Percentiles rank a stretch among this genome's conserved stretches.
phyloP scores from a whole-genome alignment of 2,888 invertebrate species.

The Copidosoma aretas region DNA sequence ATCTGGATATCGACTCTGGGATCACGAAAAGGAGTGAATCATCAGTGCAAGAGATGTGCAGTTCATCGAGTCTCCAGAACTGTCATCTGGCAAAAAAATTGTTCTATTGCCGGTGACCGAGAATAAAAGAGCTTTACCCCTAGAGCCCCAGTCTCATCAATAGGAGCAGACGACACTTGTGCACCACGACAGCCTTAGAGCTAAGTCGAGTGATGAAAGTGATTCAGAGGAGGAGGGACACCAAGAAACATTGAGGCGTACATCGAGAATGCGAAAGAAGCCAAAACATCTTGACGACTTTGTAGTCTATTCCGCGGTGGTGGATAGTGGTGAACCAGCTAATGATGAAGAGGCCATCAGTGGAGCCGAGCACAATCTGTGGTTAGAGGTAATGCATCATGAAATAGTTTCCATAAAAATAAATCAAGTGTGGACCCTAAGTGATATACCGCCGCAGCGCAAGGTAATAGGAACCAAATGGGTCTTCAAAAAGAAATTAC shows the following conservation, averaged over 20 bases:
- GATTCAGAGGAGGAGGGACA: neutral
- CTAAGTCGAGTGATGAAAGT: neutral
- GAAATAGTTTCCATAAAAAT: neutral
- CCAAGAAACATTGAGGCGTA: too few species aligned
- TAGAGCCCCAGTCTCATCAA: too few species aligned
- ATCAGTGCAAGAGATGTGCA: neutral
- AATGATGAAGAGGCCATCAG: neutral
- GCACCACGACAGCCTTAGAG: neutral
- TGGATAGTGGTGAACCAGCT: neutral
- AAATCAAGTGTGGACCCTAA: neutral
- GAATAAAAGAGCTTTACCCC: too few species aligned
- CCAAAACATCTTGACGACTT: neutral
- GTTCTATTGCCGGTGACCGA: too few species aligned
- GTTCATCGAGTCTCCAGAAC: neutral
- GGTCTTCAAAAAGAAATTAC: slow-evolving; percentile 10
- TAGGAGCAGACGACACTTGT: too few species aligned
- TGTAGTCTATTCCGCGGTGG: neutral
- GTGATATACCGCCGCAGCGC: neutral
- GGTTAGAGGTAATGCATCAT: neutral
- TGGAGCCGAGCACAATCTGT: neutral
- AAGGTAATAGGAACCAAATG: slow-evolving; percentile 5
- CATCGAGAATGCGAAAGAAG: neutral
- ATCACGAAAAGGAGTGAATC: neutral
- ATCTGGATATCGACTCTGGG: neutral
- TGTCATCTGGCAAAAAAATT: too few species aligned